These are phyloP conservation scores for Myiotriccus ornatus DNA, from an alignment of 2,797 vertebrate species.

Conservation along the genomic window DNA sequence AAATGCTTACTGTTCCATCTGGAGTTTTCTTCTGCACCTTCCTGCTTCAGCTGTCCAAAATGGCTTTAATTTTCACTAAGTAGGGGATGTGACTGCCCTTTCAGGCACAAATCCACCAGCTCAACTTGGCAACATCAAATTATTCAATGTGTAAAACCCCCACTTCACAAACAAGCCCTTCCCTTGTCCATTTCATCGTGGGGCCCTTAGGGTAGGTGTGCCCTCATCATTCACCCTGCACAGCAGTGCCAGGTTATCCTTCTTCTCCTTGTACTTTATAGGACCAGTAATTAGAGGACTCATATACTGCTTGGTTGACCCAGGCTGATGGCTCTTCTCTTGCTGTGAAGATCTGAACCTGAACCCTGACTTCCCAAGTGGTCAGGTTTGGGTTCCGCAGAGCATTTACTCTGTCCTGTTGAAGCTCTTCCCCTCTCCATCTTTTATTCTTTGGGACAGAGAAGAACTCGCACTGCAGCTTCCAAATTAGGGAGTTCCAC, in stretches of 20 bases:
- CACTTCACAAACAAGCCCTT: neutral
- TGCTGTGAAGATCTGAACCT: neutral
- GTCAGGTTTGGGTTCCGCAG: neutral
- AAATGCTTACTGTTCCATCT: neutral
- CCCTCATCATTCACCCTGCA: neutral
- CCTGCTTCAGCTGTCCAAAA: neutral
- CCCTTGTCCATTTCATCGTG: accelerated
- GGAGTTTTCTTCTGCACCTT: neutral
- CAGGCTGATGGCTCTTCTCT: neutral
- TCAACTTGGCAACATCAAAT: neutral
- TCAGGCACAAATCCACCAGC: neutral
- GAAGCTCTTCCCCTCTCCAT: neutral
- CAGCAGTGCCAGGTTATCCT: neutral
- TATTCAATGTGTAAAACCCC: neutral
- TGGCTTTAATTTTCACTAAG: neutral
- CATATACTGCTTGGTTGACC: neutral
- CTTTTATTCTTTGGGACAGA: neutral
- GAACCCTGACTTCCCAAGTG: neutral
- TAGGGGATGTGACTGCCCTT: neutral
- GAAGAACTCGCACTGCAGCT: neutral
- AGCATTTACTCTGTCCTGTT: neutral
- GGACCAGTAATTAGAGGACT: neutral
- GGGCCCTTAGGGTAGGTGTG: neutral
- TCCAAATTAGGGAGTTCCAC: neutral
- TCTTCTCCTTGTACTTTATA: neutral